Conservation (phyloP, 1,140 invertebrate species). For the Pseudomyrmex flavicornis region DNA sequence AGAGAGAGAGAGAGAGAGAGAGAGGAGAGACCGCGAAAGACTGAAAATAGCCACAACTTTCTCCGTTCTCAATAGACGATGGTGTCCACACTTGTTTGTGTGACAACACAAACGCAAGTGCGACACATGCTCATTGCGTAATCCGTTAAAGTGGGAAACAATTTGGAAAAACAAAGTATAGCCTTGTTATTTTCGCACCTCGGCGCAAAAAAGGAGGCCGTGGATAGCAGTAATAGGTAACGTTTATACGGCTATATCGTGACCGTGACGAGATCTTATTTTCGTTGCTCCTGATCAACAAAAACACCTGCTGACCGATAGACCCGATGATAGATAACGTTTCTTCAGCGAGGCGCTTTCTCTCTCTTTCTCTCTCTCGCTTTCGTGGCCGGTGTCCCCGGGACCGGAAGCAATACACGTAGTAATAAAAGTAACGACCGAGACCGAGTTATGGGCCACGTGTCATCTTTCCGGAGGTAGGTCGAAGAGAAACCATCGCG, state of each 20-base stretch:
- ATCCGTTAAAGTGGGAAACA: not conserved
- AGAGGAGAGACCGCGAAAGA: not conserved
- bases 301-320: slow-evolving; percentile 72
- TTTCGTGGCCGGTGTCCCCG: slow-evolving; percentile 39
- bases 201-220: not conserved
- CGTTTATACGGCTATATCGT: too few relatives aligned
- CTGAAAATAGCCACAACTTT: slow-evolving; percentile 50
- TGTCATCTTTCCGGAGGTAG: slow-evolving; percentile 77
- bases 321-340: slow-evolving; percentile 68
- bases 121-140: slow-evolving; percentile 28
- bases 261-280: not conserved
- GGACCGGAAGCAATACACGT: slow-evolving; percentile 73
- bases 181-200: not conserved
- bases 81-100: slow-evolving; percentile 16
- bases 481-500: slow-evolving; percentile 50
- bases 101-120: slow-evolving; percentile 2
- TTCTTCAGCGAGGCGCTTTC: slow-evolving; percentile 4
- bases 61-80: slow-evolving; percentile 3
- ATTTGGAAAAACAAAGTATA: not conserved
- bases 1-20: not conserved
- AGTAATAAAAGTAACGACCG: slow-evolving; percentile 74
- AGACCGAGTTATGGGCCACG: slow-evolving; percentile 71
- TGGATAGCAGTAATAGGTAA: too few relatives aligned
- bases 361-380: slow-evolving; percentile 5
- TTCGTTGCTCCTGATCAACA: slow-evolving; percentile 27